Evolutionary conservation across 1,140 invertebrate species (phyloP).

Genomic region (Atopsyche davidsoni): DNA sequence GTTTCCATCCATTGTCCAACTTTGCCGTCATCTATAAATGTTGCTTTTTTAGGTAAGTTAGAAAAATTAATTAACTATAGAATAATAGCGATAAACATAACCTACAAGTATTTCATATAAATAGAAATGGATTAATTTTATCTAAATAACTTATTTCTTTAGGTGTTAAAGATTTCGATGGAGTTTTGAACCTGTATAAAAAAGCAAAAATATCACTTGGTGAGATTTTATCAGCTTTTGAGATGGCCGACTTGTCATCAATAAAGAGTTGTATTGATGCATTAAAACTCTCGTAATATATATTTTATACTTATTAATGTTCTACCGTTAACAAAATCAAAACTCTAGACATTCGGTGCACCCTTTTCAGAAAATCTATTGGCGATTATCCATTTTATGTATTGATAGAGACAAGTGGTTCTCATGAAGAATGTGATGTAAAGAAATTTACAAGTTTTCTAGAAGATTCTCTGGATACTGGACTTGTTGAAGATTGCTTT

Average conservation of each 20-base stretch:
- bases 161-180: constrained; percentile 71
- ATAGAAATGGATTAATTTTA: background rate
- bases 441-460: constrained; percentile 82
- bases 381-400: constrained; percentile 78
- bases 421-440: constrained; percentile 73
- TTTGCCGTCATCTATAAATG: constrained; percentile 68
- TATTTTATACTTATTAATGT: too few species aligned
- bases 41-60: constrained; percentile 79
- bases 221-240: constrained; percentile 90
- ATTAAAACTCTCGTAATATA: too few species aligned
- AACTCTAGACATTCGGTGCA: constrained; percentile 32
- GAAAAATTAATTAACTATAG: background rate
- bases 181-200: constrained; percentile 68
- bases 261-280: constrained; percentile 54
- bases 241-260: constrained; percentile 78
- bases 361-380: constrained; percentile 50
- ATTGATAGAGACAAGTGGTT: constrained; percentile 86
- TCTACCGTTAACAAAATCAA: constrained; percentile 30
- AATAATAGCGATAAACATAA: background rate
- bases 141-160: constrained; percentile 7
- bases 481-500: constrained; percentile 76
- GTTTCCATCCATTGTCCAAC: constrained; percentile 84
- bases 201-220: constrained; percentile 67
- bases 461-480: constrained; percentile 61
- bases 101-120: background rate